phyloP scores from a whole-genome alignment of 2,888 invertebrate species.

The Scotopteryx bipunctaria region DNA sequence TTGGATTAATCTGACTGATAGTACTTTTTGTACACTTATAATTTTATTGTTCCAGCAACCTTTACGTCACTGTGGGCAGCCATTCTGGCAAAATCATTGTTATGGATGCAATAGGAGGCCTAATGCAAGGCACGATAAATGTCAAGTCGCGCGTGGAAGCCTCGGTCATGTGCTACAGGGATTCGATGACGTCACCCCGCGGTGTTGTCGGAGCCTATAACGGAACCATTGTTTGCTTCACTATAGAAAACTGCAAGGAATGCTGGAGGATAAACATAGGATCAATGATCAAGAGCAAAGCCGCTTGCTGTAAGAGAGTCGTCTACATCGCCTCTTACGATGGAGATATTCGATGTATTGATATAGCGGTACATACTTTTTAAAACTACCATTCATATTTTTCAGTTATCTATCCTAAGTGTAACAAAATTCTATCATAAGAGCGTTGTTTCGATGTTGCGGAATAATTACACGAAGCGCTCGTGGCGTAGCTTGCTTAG shows the following conservation, averaged over 20 bases:
- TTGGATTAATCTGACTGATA: no score
- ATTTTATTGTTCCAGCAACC: constrained; percentile 57
- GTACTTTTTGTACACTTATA: no score
- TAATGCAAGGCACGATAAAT: constrained; percentile 67
- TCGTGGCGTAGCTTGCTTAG: no score
- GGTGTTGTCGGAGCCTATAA: constrained; percentile 91
- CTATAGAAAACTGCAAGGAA: constrained; percentile 76
- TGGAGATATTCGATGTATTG: constrained; percentile 84
- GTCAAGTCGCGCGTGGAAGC: constrained; percentile 90
- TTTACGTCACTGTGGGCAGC: constrained; percentile 69
- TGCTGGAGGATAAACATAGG: constrained; percentile 85
- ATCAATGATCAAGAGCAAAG: constrained; percentile 86
- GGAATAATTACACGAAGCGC: no score
- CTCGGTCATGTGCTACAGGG: constrained; percentile 72
- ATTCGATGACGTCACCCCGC: constrained; percentile 43
- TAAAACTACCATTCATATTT: no score
- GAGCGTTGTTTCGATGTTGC: no score
- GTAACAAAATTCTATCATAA: no score
- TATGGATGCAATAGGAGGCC: constrained; percentile 80
- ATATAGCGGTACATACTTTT: constrained; percentile 74
- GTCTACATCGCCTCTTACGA: constrained; percentile 90
- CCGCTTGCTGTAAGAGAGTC: constrained; percentile 55
- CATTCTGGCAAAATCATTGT: constrained; percentile 89
- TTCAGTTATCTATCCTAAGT: no score
- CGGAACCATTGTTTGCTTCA: constrained; percentile 87